phyloP scores from a whole-genome alignment of 2,888 invertebrate species.

The Drosophila nigricruria region DNA sequence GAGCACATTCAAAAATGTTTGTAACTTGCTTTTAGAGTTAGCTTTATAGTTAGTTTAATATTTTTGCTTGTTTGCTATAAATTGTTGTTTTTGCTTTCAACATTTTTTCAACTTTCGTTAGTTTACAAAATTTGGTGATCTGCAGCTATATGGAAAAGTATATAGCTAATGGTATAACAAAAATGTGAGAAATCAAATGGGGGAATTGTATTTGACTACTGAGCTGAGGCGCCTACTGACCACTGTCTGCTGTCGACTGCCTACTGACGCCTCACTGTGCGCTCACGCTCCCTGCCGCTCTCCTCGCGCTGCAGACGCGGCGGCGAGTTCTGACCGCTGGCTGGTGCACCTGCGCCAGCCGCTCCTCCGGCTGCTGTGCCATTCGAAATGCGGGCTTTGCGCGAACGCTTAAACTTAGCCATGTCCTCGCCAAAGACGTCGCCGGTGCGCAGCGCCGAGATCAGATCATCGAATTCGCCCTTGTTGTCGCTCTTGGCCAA shows the following conservation, averaged over 20 bases:
- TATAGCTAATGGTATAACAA: conserved; percentile 53
- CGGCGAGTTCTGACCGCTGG: conserved; percentile 86
- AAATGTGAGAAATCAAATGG: conserved; percentile 21
- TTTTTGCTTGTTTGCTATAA: conserved; percentile 16
- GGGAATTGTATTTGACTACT: conserved; percentile 12
- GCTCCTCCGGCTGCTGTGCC: conserved; percentile 71
- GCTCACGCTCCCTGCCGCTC: conserved; percentile 87
- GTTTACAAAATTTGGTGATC: conserved; percentile 77
- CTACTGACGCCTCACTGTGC: conserved; percentile 86
- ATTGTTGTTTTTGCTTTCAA: background rate
- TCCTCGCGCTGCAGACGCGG: conserved; percentile 89
- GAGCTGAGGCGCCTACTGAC: conserved; percentile 31
- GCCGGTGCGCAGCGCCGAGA: conserved; percentile 96
- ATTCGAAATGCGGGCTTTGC: conserved; percentile 88
- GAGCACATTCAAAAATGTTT: conserved; percentile 48
- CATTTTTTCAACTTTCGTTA: conserved; percentile 19
- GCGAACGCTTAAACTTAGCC: conserved; percentile 94
- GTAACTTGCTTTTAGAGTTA: conserved; percentile 38
- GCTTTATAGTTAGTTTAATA: conserved; percentile 18
- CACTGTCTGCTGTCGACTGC: background rate
- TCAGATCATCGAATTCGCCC: conserved; percentile 98
- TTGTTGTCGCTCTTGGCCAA: conserved; percentile 87
- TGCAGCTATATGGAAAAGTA: conserved; percentile 48
- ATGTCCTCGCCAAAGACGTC: conserved; percentile 98
- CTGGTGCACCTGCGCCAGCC: background rate